Percentiles rank a stretch among this genome's conserved stretches.
Evolutionary conservation across 2,797 vertebrate species (phyloP).

Genomic region (Gallirallus australis): DNA sequence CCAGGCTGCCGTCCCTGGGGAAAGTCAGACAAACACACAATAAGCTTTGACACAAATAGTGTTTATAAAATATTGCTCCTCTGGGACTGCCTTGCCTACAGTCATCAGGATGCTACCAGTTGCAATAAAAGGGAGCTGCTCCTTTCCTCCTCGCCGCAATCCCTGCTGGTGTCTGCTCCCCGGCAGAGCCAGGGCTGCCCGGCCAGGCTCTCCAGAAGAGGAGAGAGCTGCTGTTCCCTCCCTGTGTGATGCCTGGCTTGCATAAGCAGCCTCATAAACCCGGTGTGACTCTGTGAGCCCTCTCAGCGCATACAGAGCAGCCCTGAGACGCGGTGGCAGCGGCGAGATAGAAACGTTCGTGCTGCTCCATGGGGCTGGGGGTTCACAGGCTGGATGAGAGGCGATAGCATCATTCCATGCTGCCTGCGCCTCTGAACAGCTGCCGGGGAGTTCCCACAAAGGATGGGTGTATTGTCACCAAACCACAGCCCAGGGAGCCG

Average conservation of each 20-base stretch:
- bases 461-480: not conserved
- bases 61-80: conserved; percentile 33
- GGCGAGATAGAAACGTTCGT: not conserved
- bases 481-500: not conserved
- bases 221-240: not conserved
- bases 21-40: conserved; percentile 6
- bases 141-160: not conserved
- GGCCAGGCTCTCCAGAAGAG: not conserved
- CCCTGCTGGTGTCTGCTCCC: not conserved
- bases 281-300: accelerated
- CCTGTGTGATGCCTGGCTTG: not conserved
- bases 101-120: conserved; percentile 3
- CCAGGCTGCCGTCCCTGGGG: not conserved
- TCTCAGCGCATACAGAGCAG: not conserved
- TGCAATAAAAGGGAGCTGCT: conserved; percentile 1
- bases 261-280: not conserved
- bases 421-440: not conserved
- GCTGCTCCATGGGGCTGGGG: not conserved
- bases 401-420: not conserved
- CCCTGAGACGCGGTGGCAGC: not conserved
- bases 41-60: conserved; percentile 40
- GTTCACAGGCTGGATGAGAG: not conserved
- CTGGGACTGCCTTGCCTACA: conserved; percentile 17
- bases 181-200: not conserved
- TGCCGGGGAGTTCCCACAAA: accelerated